These are phyloP conservation scores for Tapirus terrestris DNA, from an alignment of 2,113 vertebrate species.

Conservation along the genomic window DNA sequence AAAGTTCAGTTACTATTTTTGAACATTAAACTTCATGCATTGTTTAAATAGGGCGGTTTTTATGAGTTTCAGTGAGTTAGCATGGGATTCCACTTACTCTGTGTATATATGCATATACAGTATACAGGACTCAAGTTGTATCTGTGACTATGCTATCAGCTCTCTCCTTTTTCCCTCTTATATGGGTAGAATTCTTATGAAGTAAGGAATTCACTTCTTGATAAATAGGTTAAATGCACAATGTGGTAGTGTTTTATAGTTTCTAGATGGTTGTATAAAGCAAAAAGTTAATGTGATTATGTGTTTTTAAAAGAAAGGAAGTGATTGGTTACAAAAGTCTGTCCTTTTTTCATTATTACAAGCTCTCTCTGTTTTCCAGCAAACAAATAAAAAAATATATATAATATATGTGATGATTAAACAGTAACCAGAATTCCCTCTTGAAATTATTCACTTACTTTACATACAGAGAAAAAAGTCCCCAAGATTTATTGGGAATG, in stretches of 20 bases:
- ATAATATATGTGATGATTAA: neutral
- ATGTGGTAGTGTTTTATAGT: constrained; percentile 94
- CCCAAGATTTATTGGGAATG: neutral
- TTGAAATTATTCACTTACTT: constrained; percentile 10
- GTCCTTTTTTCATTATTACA: constrained; percentile 90
- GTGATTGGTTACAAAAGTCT: constrained; percentile 87
- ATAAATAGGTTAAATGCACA: constrained; percentile 92
- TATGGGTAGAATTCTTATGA: constrained; percentile 88
- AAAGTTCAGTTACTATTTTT: neutral
- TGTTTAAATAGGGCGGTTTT: constrained; percentile 19
- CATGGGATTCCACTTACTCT: neutral
- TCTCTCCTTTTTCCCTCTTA: constrained; percentile 86
- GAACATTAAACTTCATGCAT: neutral
- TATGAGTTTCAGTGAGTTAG: neutral
- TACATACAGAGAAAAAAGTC: neutral
- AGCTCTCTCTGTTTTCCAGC: constrained; percentile 89
- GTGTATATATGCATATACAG: neutral
- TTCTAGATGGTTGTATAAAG: constrained; percentile 94
- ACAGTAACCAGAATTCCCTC: neutral
- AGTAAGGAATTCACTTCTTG: constrained; percentile 89
- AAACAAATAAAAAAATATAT: neutral
- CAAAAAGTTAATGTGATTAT: constrained; percentile 92
- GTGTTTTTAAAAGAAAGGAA: constrained; percentile 95
- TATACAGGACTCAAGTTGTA: constrained; percentile 85
- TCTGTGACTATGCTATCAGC: constrained; percentile 89